Base-by-base conservation (phyloP, 2,888 invertebrate genomes). In the Isoperla grammatica region DNA sequence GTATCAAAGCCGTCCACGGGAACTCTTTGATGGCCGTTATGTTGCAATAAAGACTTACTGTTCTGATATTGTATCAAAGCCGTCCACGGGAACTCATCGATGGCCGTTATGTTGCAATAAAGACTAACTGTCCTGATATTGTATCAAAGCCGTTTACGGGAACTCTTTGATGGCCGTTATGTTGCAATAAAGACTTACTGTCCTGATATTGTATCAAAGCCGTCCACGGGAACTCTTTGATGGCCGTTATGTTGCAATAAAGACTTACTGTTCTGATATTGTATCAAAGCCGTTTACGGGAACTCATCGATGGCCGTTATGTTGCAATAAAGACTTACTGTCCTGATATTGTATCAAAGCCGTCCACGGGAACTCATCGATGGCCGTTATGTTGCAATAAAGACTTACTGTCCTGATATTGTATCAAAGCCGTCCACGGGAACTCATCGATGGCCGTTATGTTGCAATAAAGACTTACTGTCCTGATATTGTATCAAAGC, bases 81-180 rank as follows among this genome's bases (percentile, higher is more conserved):
- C 9, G 39, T 48, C 57, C 57, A 57, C 1, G 57, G 48, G n/a
- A 48, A 57, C 39, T 57, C 48, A n/a, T 57, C 37, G 2, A 57
- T 11, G 15, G 13, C 49, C 2, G 57, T 57, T 2, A 17, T 35
- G n/a, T n/a, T n/a, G n/a, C n/a, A n/a, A n/a, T n/a, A n/a, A n/a
- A n/a, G n/a, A n/a, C n/a, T n/a, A n/a, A n/a, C n/a, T n/a, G n/a
- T n/a, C n/a, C n/a, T n/a, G n/a, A n/a, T n/a, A n/a, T n/a, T n/a
- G n/a, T n/a, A n/a, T n/a, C n/a, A n/a, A n/a, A n/a, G n/a, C n/a
- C n/a, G n/a, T n/a, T n/a, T n/a, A n/a, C n/a, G n/a, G n/a, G n/a
- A n/a, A n/a, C n/a, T n/a, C n/a, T n/a, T n/a, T n/a, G n/a, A n/a
- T n/a, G n/a, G n/a, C n/a, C n/a, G n/a, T n/a, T n/a, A n/a, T n/a